phyloP scores from a whole-genome alignment of 1,140 invertebrate species.

The Tenebrio molitor region DNA sequence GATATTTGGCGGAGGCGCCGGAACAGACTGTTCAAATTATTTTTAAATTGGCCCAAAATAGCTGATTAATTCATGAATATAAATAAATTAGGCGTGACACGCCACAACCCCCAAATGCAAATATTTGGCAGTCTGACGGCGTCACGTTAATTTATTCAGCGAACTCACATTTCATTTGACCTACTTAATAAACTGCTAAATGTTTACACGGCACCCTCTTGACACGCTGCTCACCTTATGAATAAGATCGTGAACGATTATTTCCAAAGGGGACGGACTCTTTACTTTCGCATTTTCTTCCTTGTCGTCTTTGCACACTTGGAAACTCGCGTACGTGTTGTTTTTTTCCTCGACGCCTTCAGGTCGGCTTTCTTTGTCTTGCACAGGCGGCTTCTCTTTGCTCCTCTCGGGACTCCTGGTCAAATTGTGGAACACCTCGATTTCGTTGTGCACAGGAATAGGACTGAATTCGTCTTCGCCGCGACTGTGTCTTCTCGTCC shows the following conservation, averaged over 20 bases:
- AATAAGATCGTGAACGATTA: conserved; percentile 16
- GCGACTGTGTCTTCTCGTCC: conserved; percentile 39
- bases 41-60: conserved; percentile 22
- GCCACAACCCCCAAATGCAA: conserved; percentile 20
- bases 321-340: conserved; percentile 52
- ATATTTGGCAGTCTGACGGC: conserved; percentile 16
- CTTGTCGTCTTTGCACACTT: conserved; percentile 45
- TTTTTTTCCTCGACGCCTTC: not conserved
- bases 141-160: conserved; percentile 21
- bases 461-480: conserved; percentile 62
- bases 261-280: conserved; percentile 5
- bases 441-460: conserved; percentile 70
- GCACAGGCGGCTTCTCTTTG: not conserved
- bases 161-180: conserved; percentile 18
- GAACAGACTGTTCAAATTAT: not conserved
- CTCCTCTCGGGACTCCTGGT: conserved; percentile 61
- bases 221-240: conserved; percentile 36
- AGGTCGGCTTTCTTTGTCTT: too few species aligned
- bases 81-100: not conserved
- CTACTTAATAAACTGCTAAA: conserved; percentile 4
- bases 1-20: conserved; percentile 1
- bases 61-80: conserved; percentile 18
- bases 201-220: conserved; percentile 28
- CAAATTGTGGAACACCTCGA: conserved; percentile 75
- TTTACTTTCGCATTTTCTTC: conserved; percentile 11